Evolutionary conservation across 2,797 vertebrate species (phyloP).

Genomic region (Centroberyx gerrardi): DNA sequence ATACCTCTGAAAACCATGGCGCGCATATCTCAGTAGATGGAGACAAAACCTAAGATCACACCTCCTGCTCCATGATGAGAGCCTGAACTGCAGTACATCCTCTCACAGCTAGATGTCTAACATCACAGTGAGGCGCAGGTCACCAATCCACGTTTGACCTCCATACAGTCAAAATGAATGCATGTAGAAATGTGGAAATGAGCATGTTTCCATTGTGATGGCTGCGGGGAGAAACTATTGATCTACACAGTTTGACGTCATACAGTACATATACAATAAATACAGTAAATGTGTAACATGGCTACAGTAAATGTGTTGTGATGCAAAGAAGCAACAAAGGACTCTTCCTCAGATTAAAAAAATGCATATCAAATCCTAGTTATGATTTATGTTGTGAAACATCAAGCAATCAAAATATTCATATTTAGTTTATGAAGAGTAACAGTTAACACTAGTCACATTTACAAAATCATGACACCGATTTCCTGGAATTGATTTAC

Average conservation of each 20-base stretch:
- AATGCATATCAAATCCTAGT: too few relatives aligned
- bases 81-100: background rate
- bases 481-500: slow-evolving; percentile 66
- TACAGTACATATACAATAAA: too few relatives aligned
- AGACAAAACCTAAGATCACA: slow-evolving; percentile 43
- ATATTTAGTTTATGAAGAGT: slow-evolving; percentile 1
- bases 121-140: slow-evolving; percentile 2
- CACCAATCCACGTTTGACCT: background rate
- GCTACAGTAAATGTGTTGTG: too few relatives aligned
- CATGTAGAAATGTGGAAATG: background rate
- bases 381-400: too few relatives aligned
- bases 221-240: too few relatives aligned
- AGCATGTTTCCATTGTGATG: too few relatives aligned
- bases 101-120: slow-evolving; percentile 27
- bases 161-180: background rate
- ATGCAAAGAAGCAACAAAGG: too few relatives aligned
- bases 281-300: too few relatives aligned
- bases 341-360: too few relatives aligned
- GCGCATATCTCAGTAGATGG: slow-evolving; percentile 65
- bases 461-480: slow-evolving; percentile 41
- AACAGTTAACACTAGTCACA: slow-evolving; percentile 35
- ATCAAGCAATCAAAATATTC: background rate
- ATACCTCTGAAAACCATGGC: background rate
- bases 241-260: too few relatives aligned
- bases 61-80: background rate